Base-by-base conservation (phyloP, 37 sponge, comb jelly and placozoan species). In the Mnemiopsis leidyi region DNA sequence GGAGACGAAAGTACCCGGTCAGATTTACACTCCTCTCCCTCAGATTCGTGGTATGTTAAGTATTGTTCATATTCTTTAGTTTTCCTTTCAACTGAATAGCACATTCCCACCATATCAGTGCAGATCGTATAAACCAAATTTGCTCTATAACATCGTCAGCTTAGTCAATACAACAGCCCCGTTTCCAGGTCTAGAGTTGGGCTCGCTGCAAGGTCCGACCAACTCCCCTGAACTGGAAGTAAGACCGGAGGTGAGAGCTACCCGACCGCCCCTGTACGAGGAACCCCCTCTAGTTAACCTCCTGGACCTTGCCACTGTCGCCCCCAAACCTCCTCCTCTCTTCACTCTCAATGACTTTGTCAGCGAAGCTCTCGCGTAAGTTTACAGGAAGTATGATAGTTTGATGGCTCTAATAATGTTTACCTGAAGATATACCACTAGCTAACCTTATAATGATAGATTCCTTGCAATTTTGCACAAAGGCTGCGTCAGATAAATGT, bases 271-370 rank as follows among this genome's bases (percentile, higher is more conserved):
- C 1, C 1, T 77, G 0, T 77, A 85, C 61, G 90, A 38, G 90
- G 90, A 85, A 85, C 90, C 90, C 7, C 90, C 40, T 25, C 23
- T 85, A 1, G 90, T 85, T 1, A 85, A 85, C 30, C 24, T 85
- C 0, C 90, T 85, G 40, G 90, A 85, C 26, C 61, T 85, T 1
- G 90, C 90, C 1, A 85, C 90, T n/a, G 35, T 33, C 21, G 90
- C 90, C n/a, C 90, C 90, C 16, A 85, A 85, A 85, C 90, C 39
- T 1, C n/a, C 61, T 38, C 90, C 90, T n/a, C 40, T 85, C 40
- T 85, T 85, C 29, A 85, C 90, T 0, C 90, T 85, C 0, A 85
- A 85, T 21, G 90, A 85, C 61, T 85, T 85, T 37, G 90, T 85
- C 7, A 23, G n/a, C 23, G 90, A 85, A 61, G 90, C 90, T 16